Evolutionary conservation across 2,888 invertebrate species (phyloP).

Genomic region (Entomobrya multifasciata): DNA sequence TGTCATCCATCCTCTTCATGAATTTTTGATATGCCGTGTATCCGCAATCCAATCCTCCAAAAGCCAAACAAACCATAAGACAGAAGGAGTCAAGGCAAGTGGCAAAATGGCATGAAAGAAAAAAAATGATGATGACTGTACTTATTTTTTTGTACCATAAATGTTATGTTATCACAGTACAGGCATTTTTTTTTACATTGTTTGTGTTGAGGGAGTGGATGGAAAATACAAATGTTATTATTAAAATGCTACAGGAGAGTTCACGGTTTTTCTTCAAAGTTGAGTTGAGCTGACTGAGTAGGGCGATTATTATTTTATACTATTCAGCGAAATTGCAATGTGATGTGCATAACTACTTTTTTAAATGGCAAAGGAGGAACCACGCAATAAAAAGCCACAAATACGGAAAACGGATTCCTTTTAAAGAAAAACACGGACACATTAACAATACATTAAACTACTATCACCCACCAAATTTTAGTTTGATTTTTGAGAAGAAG

Average conservation of each 20-base stretch:
- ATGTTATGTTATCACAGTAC: too few species aligned
- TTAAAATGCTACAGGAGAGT: too few species aligned
- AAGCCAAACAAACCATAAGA: constrained; percentile 10
- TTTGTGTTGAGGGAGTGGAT: constrained; percentile 60
- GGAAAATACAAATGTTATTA: constrained; percentile 18
- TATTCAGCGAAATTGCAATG: constrained; percentile 1
- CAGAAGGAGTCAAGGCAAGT: constrained; percentile 56
- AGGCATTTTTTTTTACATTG: too few species aligned
- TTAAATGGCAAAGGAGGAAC: constrained; percentile 51
- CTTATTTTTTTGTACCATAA: too few species aligned
- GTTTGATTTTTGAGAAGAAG: neutral
- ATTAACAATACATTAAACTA: neutral
- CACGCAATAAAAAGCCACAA: constrained; percentile 54
- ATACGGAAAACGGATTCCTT: constrained; percentile 65
- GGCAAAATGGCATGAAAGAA: constrained; percentile 42
- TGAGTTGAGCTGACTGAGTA: too few species aligned
- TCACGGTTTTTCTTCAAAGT: too few species aligned
- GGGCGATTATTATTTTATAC: neutral
- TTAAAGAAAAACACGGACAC: constrained; percentile 27
- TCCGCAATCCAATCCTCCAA: constrained; percentile 60
- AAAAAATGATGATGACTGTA: too few species aligned
- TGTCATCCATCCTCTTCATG: constrained; percentile 22
- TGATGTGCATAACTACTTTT: constrained; percentile 2
- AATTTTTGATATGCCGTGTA: constrained; percentile 50
- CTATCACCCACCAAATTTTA: neutral